These are phyloP conservation scores for Sitta carolinensis DNA, from an alignment of 2,797 vertebrate genomes.

Conservation along the genomic window DNA sequence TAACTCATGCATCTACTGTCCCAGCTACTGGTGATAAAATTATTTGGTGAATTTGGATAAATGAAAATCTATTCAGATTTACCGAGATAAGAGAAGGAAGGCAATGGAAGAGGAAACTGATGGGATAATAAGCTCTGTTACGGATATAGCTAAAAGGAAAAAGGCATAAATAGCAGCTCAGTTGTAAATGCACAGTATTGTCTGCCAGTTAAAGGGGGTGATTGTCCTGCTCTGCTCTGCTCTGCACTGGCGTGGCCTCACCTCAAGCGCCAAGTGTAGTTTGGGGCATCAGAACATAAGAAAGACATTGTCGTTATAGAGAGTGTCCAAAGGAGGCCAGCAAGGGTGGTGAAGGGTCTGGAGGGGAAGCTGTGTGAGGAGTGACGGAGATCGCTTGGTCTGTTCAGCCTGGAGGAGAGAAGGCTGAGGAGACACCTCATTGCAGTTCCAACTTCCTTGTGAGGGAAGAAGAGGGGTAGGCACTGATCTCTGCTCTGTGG, in stretches of 20 bases:
- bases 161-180: background rate
- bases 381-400: background rate
- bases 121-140: background rate
- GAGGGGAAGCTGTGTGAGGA: background rate
- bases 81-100: background rate
- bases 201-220: background rate
- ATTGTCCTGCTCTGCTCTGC: accelerated
- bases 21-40: background rate
- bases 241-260: background rate
- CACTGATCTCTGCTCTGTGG: background rate
- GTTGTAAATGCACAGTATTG: background rate
- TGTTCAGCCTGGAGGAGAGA: background rate
- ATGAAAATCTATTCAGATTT: background rate
- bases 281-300: background rate
- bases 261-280: background rate
- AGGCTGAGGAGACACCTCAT: background rate
- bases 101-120: background rate
- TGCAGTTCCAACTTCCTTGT: background rate
- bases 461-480: too few species aligned
- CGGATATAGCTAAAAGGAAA: background rate
- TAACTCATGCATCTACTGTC: background rate
- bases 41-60: background rate
- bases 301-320: background rate
- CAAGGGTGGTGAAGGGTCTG: background rate
- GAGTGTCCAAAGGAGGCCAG: background rate